A percentile compares a stretch with the other conserved stretches of the same genome.
phyloP scores from a whole-genome alignment of 2,888 invertebrate species.

The Pristionchus entomophagus region DNA sequence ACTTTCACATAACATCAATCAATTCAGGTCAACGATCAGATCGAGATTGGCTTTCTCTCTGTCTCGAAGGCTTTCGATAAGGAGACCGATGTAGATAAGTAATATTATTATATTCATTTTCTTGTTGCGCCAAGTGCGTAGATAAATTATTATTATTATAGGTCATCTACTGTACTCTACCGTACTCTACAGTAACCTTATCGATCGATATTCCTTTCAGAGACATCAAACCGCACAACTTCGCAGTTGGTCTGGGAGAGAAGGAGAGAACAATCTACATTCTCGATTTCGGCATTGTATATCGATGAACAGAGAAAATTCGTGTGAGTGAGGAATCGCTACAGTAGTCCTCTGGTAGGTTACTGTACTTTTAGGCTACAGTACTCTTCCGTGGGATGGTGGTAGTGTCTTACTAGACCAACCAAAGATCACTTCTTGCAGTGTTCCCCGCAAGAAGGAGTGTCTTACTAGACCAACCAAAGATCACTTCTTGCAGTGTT shows the following conservation, averaged over 20 bases:
- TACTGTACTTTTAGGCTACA: no score
- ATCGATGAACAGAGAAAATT: not conserved
- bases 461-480: not conserved
- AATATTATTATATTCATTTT: no score
- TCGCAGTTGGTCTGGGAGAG: not conserved
- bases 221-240: constrained; percentile 13
- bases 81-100: not conserved
- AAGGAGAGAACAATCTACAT: not conserved
- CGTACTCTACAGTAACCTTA: not conserved
- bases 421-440: not conserved
- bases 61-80: not conserved
- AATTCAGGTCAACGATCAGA: not conserved
- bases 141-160: not conserved
- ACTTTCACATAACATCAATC: not conserved
- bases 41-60: not conserved
- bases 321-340: not conserved
- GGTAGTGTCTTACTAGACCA: not conserved
- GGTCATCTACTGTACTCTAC: not conserved
- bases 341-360: no score
- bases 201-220: not conserved
- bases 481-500: not conserved
- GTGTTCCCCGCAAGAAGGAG: not conserved
- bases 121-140: not conserved
- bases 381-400: no score
- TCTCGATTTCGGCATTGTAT: not conserved